Base-by-base conservation (phyloP, 2,113 vertebrate genomes). In the Rhinolophus ferrumequinum region DNA sequence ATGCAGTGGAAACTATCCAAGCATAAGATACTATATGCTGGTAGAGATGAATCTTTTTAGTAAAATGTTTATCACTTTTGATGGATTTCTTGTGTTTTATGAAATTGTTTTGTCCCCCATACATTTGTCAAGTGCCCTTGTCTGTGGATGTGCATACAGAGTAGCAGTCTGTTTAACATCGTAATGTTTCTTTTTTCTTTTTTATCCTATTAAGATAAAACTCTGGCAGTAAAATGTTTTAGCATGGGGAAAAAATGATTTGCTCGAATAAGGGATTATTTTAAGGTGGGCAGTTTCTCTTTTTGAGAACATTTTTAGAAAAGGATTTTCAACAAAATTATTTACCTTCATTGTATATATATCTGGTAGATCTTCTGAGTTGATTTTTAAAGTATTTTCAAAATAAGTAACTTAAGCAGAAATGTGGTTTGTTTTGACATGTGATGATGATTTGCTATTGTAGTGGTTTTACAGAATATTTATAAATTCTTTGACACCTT, bases 41-140 rank as follows among this genome's bases (percentile, higher is more conserved):
- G 1, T 18, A 77, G 6, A 70, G 6, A 88, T 7, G 1, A 67
- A 60, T 12, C 28, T 58, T 79, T 90, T 88, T 77, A 47, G 58
- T 94, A 83, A 90, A 83, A 90, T 76, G 64, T n/a, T 38, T 56
- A 75, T 60, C 56, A 76, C 21, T 35, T 38, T 93, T 91, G 8
- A 83, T 80, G 16, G 9, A 85, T 72, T 94, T 84, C 12, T 92
- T 93, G n/a, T 75, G 56, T 91, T 95, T 96, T 69, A 12, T 93
- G 44, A 92, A 95, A 69, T 38, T 93, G 33, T 60, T 90, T 94
- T 93, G 54, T 70, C 11, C 6, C 15, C 52, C 81, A 35, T 72
- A 70, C 6, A 58, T 83, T 92, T 90, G 70, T 84, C 54, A 93
- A 90, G 52, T 14, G 15, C 13, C 14, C 24, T 92, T 84, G 22